Evolutionary conservation across 2,113 vertebrate species (phyloP), one percentile per base, ranked within the genome.

Genomic region (Corydoras maculifer): DNA sequence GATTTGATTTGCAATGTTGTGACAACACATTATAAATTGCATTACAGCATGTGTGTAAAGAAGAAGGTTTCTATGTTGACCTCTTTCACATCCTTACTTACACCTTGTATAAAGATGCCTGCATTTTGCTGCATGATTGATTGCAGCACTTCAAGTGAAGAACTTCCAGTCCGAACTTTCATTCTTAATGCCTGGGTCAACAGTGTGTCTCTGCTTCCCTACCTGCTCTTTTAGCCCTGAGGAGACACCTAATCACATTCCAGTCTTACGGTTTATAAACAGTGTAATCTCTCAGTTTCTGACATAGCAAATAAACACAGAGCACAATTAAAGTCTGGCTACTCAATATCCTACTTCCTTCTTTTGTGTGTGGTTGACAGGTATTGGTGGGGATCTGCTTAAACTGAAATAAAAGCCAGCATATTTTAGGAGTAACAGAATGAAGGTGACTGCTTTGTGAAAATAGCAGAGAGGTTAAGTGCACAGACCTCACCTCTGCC

Each of bases 281-380:
- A 80, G 84, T 87, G 87, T 89, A 90, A 90, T 91, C 88, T 91
- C 90, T 91, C 87, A 88, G 87, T 88, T 83, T 87, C 85, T 90
- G 89, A 90, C 89, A 91, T 84, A 87, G 87, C 88, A 91, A 90
- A 91, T 88, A 91, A 91, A 91, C 90, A 90, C 77, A 65, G 71
- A 65, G 68, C 81, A 83, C 79, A 86, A 82, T 80, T 79, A 83
- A 75, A 85, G 67, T 68, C 78, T 8, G 57, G 88, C 86, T 90
- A 91, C 87, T 86, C 86, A 87, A 91, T 90, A 88, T 85, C 85
- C 82, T 62, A 78, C 89, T 91, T 91, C 90, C 90, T 89, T 86
- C 81, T 62, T 77, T 85, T 89, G 89, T 89, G 85, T 87, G 82
- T 83, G 14, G 62, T 62, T 90, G 88, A 89, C 87, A 88, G 81